Evolutionary conservation across 2,113 vertebrate species (phyloP).

Genomic region (Microtus montanus): DNA sequence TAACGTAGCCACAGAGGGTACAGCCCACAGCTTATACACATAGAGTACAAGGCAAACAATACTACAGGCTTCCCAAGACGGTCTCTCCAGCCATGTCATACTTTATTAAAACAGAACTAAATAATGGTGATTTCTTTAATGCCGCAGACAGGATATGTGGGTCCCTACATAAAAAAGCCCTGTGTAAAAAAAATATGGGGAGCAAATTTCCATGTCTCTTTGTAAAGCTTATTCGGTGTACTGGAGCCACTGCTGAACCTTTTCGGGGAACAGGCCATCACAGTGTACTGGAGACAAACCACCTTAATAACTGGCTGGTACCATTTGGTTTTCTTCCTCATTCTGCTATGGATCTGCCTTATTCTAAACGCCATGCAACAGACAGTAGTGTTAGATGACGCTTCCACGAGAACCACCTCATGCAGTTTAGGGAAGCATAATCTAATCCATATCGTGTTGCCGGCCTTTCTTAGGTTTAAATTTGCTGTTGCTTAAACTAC

Average conservation of each 20-base stretch:
- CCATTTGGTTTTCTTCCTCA: conserved; percentile 34
- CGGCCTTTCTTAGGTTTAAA: conserved; percentile 53
- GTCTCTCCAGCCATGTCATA: conserved; percentile 1
- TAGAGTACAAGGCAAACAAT: neutral
- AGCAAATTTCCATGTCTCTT: neutral
- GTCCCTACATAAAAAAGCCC: conserved; percentile 46
- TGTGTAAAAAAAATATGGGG: neutral
- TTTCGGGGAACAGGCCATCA: conserved; percentile 18
- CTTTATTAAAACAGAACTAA: conserved; percentile 54
- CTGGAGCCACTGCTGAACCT: conserved; percentile 59
- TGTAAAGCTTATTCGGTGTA: conserved; percentile 14
- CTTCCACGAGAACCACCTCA: conserved; percentile 32
- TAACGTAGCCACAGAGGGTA: neutral
- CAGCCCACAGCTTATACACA: neutral
- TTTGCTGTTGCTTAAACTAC: conserved; percentile 55
- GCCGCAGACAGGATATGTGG: neutral
- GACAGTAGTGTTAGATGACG: conserved; percentile 24
- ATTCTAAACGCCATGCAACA: conserved; percentile 38
- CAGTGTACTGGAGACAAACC: conserved; percentile 44
- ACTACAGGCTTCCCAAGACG: conserved; percentile 40
- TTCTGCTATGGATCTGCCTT: conserved; percentile 56
- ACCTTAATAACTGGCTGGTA: conserved; percentile 32
- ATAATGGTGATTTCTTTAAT: conserved; percentile 24
- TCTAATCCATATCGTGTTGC: neutral
- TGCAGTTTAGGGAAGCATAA: conserved; percentile 45